Conservation (phyloP, 2,797 vertebrate genomes). For the Gastrophryne carolinensis region DNA sequence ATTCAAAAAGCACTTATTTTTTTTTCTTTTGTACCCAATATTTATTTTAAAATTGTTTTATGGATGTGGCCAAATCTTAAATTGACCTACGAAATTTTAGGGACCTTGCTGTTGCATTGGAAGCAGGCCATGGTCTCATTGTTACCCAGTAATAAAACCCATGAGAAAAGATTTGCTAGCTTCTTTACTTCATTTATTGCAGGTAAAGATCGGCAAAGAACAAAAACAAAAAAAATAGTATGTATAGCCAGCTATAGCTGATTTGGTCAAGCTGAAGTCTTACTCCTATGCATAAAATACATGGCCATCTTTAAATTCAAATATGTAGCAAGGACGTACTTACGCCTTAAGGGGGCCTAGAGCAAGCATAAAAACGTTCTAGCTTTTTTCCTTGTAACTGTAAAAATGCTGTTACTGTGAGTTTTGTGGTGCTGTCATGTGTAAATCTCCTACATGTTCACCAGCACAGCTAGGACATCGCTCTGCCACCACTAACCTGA, state of each 20-base stretch:
- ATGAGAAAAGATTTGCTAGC: background rate
- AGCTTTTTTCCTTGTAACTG: background rate
- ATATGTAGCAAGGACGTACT: background rate
- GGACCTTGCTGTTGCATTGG: background rate
- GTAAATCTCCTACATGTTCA: too few species aligned
- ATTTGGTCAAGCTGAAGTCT: too few species aligned
- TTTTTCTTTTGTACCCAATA: background rate
- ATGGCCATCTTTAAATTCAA: background rate
- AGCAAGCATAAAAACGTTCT: background rate
- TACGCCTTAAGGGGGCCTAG: background rate
- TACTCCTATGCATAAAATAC: too few species aligned
- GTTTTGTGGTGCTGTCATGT: too few species aligned
- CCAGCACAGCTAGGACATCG: too few species aligned
- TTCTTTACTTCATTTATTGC: background rate
- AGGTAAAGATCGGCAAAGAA: background rate
- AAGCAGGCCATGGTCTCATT: background rate
- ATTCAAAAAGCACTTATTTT: constrained; percentile 40
- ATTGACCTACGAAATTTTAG: background rate
- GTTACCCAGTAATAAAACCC: background rate
- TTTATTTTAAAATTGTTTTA: background rate
- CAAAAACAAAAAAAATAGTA: too few species aligned
- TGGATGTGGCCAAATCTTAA: background rate
- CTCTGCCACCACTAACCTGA: too few species aligned
- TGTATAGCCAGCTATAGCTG: too few species aligned
- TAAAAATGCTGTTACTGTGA: too few species aligned